Base-by-base conservation (phyloP, 2,113 vertebrate genomes). In the Trematocara stigmaticum region DNA sequence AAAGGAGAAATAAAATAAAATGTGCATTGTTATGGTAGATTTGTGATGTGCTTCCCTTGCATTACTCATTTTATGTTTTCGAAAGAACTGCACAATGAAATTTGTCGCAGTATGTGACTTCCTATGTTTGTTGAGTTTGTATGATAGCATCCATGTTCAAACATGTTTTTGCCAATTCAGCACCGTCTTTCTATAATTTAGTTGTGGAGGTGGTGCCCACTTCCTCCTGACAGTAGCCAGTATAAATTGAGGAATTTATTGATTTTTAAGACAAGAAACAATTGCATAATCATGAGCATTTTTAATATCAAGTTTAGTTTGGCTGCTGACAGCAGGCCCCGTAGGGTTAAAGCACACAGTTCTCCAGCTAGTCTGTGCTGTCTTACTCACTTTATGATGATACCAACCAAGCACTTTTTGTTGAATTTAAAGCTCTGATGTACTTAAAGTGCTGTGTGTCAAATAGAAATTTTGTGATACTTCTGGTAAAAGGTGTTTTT, bases 61-160 rank as follows among this genome's bases (percentile, higher is more conserved):
- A 11, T 74, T 47, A 74, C 15, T 18, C 2, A 31, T 29, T 26
- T 74, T 18, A 29, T 71, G 13, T 49, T 74, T 74, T 29, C 5
- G 0, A 16, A 71, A 12, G 20, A 45, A 45, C n/a, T 45, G 40
- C 20, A 1, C 40, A 16, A 6, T 26, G 5, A 71, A 71, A 71
- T 6, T 45, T 71, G 5, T 16, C 5, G 0, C 15, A 69, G 12
- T 45, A 2, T 71, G 38, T 15, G 38, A 45, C 66, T 45, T 71
- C 20, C 7, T 26, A 45, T 45, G 38, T 42, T 69, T 69, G 38
- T 1, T 42, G 12, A 23, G 38, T 71, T 71, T 45, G 40, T 71
- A 45, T 1, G 40, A 26, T 26, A 71, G 20, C 66, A 16, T 71
- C 20, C n/a, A 45, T 45, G 12, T 71, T 71, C 66, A 71, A 71